Percentiles rank a stretch among this genome's conserved stretches.
phyloP scores from a whole-genome alignment of 2,888 invertebrate species.

The Exocentrus adspersus region DNA sequence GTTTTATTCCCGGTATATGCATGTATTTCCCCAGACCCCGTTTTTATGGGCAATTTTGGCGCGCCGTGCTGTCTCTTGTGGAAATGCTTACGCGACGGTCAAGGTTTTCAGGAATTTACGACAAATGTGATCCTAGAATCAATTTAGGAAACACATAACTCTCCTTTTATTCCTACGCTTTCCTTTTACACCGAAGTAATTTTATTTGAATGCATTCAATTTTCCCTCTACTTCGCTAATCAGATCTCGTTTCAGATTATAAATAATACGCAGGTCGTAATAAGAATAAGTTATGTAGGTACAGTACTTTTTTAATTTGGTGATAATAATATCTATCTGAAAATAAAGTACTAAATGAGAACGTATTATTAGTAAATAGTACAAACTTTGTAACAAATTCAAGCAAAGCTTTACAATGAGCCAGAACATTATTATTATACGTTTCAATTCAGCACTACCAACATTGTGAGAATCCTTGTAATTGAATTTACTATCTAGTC shows the following conservation, averaged over 20 bases:
- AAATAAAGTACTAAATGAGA: no score
- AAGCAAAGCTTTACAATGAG: constrained; percentile 10
- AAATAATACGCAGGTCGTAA: no score
- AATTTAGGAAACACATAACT: not conserved
- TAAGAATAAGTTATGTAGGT: no score
- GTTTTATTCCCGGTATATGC: no score
- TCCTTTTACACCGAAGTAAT: not conserved
- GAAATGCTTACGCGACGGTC: not conserved
- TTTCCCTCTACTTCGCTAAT: no score
- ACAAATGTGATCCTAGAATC: not conserved
- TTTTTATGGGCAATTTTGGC: not conserved
- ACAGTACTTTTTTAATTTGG: no score
- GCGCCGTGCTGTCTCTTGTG: not conserved
- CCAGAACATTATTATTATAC: constrained; percentile 2
- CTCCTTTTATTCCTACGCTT: not conserved
- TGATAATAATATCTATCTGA: no score
- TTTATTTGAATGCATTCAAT: no score
- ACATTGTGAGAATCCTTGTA: not conserved
- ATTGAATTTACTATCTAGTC: not conserved
- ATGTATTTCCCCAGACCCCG: no score
- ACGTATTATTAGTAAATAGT: not conserved
- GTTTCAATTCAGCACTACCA: not conserved
- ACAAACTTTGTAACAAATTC: constrained; percentile 17
- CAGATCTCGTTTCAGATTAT: no score
- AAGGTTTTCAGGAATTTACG: not conserved